Evolutionary conservation across 2,797 vertebrate species (phyloP).

Genomic region (Cheirogaleus major): DNA sequence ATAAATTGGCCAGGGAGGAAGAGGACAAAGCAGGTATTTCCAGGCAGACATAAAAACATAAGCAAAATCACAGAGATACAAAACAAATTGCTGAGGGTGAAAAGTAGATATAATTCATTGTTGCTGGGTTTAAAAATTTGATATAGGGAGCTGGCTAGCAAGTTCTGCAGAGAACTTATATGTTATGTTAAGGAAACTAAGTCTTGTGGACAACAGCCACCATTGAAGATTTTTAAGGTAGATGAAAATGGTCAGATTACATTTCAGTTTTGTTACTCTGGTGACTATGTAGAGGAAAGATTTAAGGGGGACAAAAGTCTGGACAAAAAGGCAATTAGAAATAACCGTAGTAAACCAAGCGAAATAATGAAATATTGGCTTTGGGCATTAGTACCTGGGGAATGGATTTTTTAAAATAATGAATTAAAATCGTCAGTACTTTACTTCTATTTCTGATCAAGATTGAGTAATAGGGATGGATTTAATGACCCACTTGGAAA

Average conservation of each 20-base stretch:
- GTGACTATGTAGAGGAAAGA: background rate
- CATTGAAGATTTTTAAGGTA: background rate
- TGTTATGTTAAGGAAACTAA: background rate
- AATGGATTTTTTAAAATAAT: background rate
- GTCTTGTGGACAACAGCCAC: background rate
- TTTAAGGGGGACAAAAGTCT: background rate
- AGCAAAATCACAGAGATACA: constrained; percentile 1
- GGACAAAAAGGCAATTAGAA: background rate
- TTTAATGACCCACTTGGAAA: background rate
- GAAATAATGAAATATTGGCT: background rate
- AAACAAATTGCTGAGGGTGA: background rate
- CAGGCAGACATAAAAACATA: background rate
- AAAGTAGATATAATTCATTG: background rate
- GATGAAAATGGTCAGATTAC: background rate
- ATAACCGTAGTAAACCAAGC: background rate
- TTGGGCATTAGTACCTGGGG: background rate
- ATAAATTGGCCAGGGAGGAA: background rate
- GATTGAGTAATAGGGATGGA: background rate
- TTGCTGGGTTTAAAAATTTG: constrained; percentile 15
- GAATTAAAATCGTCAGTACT: constrained; percentile 39
- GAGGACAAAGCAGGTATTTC: constrained; percentile 5
- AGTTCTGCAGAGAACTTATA: background rate
- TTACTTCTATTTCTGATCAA: background rate
- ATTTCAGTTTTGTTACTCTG: background rate
- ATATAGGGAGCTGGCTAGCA: background rate